Evolutionary conservation across 1,140 invertebrate species (phyloP).

Genomic region (Drosophila seguyi): DNA sequence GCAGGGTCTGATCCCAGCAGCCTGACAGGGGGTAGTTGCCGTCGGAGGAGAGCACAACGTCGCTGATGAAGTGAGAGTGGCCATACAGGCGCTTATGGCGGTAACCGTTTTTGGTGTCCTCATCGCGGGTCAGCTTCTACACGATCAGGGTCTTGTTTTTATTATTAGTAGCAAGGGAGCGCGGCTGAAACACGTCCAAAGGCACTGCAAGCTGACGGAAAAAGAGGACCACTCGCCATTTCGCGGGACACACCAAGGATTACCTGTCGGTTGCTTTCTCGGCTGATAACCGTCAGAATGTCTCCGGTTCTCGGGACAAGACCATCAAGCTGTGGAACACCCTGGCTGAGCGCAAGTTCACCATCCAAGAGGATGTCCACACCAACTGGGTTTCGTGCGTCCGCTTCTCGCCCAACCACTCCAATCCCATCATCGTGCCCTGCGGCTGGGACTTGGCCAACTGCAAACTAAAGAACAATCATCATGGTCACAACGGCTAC

Average conservation of each 20-base stretch:
- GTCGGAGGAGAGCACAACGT: conserved; percentile 99
- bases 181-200: conserved; percentile 72
- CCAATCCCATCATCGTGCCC: conserved; percentile 99
- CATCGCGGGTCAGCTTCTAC: conserved; percentile 98
- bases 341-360: conserved; percentile 99
- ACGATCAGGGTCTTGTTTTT: conserved; percentile 98
- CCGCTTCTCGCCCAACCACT: conserved; percentile 98
- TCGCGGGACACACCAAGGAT: too few species aligned
- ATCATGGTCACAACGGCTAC: conserved; percentile 98
- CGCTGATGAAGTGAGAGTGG: conserved; percentile 99
- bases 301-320: conserved; percentile 99
- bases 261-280: conserved; percentile 99
- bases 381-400: conserved; percentile 99
- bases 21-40: conserved; percentile 99
- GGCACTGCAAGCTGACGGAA: conserved; percentile 73
- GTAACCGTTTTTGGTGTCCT: conserved; percentile 97
- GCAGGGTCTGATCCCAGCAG: conserved; percentile 99
- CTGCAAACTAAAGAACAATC: conserved; percentile 99
- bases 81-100: conserved; percentile 98
- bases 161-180: conserved; percentile 56
- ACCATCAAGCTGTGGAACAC: conserved; percentile 99
- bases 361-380: conserved; percentile 99
- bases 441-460: conserved; percentile 99
- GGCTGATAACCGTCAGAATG: conserved; percentile 99
- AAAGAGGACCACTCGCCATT: too few species aligned